phyloP scores from a whole-genome alignment of 2,888 invertebrate species.

The Melanargia galathea region DNA sequence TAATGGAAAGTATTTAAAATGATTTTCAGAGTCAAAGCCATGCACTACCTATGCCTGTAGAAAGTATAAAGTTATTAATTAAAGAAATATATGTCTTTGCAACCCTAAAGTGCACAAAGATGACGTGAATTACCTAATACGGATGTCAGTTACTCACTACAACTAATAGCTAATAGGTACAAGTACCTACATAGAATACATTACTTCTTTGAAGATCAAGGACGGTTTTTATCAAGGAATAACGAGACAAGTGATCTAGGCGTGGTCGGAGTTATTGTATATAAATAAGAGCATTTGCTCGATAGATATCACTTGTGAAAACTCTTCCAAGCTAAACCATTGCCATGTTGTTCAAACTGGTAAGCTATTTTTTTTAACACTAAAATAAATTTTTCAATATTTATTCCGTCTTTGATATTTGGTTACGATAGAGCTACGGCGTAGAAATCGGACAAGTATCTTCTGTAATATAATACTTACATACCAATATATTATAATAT shows the following conservation, averaged over 20 bases:
- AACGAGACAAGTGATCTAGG: slow-evolving; percentile 57
- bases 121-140: slow-evolving; percentile 46
- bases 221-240: slow-evolving; percentile 67
- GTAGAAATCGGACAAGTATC: neutral
- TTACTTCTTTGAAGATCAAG: slow-evolving; percentile 76
- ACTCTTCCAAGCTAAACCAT: slow-evolving; percentile 59
- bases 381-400: neutral
- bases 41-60: too few species aligned
- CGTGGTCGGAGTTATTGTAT: slow-evolving; percentile 65
- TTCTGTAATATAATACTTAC: too few species aligned
- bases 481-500: too few species aligned
- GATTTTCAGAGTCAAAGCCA: too few species aligned
- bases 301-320: slow-evolving; percentile 69
- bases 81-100: neutral
- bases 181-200: slow-evolving; percentile 53
- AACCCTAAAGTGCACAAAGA: slow-evolving; percentile 18
- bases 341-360: slow-evolving; percentile 76
- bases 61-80: too few species aligned
- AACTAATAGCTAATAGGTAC: slow-evolving; percentile 42
- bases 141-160: slow-evolving; percentile 62
- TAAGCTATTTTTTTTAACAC: slow-evolving; percentile 49
- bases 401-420: neutral
- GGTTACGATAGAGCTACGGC: neutral
- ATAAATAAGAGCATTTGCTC: slow-evolving; percentile 57
- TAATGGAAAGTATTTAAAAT: too few species aligned